These are phyloP conservation scores for Agrenia bidenticulata DNA, from an alignment of 2,888 invertebrate genomes.

Conservation along the genomic window DNA sequence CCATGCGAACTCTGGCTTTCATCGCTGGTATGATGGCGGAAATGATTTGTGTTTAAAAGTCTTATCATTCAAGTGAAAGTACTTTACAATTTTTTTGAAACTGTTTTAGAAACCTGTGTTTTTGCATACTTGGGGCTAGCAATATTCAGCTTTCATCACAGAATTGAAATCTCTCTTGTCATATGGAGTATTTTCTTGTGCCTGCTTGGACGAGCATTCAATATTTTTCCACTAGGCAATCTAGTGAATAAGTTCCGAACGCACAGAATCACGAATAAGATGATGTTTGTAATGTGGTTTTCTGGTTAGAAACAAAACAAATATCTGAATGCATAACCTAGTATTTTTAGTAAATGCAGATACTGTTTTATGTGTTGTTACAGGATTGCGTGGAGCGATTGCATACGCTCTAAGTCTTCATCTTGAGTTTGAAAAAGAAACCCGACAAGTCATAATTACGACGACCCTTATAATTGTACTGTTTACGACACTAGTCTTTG, in stretches of 20 bases:
- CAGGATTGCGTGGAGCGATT: constrained; percentile 82
- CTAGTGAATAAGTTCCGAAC: constrained; percentile 94
- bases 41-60: too few relatives aligned
- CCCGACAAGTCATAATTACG: constrained; percentile 93
- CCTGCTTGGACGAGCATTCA: constrained; percentile 88
- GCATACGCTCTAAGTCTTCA: constrained; percentile 96
- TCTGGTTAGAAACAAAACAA: constrained; percentile 22
- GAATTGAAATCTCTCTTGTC: constrained; percentile 86
- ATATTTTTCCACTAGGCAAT: constrained; percentile 92
- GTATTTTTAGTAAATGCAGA: background rate
- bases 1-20: constrained; percentile 94
- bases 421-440: constrained; percentile 89
- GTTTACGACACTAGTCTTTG: constrained; percentile 91
- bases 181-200: constrained; percentile 93
- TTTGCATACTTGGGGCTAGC: constrained; percentile 97
- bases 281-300: constrained; percentile 99
- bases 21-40: constrained; percentile 78
- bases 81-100: too few relatives aligned
- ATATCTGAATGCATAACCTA: too few relatives aligned
- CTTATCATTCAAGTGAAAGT: too few relatives aligned
- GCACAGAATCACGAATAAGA: constrained; percentile 95
- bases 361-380: constrained; percentile 56
- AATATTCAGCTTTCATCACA: constrained; percentile 90
- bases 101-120: constrained; percentile 90
- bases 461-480: constrained; percentile 97